Conservation (phyloP, 2,888 invertebrate genomes). For the Himalopsyche tibetana region DNA sequence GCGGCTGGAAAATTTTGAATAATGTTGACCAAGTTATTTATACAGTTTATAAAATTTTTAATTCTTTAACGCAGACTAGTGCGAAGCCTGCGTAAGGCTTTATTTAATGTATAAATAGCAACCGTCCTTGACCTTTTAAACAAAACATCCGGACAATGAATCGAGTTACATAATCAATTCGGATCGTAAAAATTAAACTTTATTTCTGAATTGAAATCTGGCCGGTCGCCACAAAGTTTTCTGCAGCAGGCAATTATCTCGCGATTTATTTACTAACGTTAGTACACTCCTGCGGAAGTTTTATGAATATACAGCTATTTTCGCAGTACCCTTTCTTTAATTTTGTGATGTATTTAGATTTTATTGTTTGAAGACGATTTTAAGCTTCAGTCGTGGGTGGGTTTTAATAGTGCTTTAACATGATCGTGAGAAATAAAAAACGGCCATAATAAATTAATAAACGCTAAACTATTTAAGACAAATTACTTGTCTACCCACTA, state of each 20-base stretch:
- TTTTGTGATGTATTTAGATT: background rate
- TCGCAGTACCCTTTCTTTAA: background rate
- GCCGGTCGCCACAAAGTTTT: conserved; percentile 13
- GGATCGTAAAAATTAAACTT: background rate
- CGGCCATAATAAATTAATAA: conserved; percentile 6
- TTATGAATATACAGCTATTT: background rate
- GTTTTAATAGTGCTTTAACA: background rate
- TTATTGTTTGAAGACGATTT: conserved; percentile 7
- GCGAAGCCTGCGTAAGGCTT: background rate
- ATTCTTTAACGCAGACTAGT: background rate
- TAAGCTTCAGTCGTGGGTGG: background rate
- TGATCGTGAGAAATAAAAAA: background rate
- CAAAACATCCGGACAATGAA: conserved; percentile 37
- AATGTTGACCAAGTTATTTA: conserved; percentile 14
- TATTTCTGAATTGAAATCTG: conserved; percentile 18
- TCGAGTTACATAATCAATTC: conserved; percentile 34
- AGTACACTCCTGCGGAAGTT: background rate
- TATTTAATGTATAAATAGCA: background rate
- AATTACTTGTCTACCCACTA: background rate
- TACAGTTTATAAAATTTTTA: conserved; percentile 9
- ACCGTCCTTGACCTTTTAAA: conserved; percentile 20
- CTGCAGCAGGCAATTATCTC: background rate
- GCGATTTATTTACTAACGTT: background rate
- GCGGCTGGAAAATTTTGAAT: conserved; percentile 30
- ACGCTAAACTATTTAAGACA: background rate